Evolutionary conservation across 2,113 vertebrate genomes (phyloP), one percentile per base, ranked within the genome.

Genomic region (Urocynchramus pylzowi): DNA sequence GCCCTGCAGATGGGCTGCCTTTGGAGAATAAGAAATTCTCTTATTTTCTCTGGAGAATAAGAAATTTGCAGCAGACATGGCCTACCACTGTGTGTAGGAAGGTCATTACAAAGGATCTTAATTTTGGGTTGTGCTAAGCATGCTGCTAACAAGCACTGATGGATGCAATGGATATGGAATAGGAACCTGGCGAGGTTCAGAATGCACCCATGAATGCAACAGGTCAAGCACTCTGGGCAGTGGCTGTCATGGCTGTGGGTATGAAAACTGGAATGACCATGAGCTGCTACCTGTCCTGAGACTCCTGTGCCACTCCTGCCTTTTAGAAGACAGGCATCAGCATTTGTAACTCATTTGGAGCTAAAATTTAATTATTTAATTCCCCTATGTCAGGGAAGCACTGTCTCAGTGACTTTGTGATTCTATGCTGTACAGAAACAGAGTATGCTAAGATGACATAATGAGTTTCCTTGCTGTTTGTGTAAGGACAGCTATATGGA

Each of bases 201-300:
- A 47, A 81, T 52, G 12, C 14, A 60, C 14, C 33, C 21, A 6
- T 64, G 27, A 77, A 44, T 30, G 6, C 1, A 5, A 13, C 6
- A 1, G 1, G 15, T 20, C 4, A 57, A 45, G 13, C 31, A 17
- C 12, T 76, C 71, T 39, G 21, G 86, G 35, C 53, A 63, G 30
- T 15, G 49, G 7, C 31, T 90, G 13, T 42, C 28, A 47, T 56
- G 37, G 30, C 22, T 79, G 13, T 44, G 21, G 9, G 11, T 60
- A 11, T 24, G 24, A 64, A 73, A 61, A 7, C 0, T 0, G 5
- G 17, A 59, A 35, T 21, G 53, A 39, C 11, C 3, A 3, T 13
- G 42, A 49, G 11, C 49, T 0, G 0, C 9, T 71, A 9, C 13
- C 7, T 59, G 13, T 15, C 4, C 6, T 9, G 12, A 82, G 49